Evolutionary conservation across 2,888 invertebrate genomes (phyloP), one percentile per base, ranked within the genome.

Genomic region (Trisateles emortualis): DNA sequence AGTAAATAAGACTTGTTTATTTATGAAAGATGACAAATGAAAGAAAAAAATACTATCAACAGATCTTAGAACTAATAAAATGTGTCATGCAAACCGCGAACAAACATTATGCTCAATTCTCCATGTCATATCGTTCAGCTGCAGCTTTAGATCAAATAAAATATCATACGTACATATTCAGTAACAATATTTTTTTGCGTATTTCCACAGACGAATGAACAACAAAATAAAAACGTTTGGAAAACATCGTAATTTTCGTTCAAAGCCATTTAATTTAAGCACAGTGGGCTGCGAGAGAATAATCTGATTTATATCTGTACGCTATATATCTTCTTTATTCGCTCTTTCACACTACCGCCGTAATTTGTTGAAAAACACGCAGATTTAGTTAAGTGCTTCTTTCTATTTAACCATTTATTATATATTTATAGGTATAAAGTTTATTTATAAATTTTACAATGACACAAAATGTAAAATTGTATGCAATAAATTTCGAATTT

Each of bases 221-320:
- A 73, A 68, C 68, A 74, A 75, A 73, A 74, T 72, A 75, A 68
- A 74, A 73, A 58, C 57, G 60, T 72, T 79, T 67, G 70, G 72
- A 82, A 79, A 86, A 81, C 84, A 83, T 81, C 81, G 83, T 87
- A 84, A 85, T 87, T 83, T 83, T 79, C 76, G 76, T 82, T 80
- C 79, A 79, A 76, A 83, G 79, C 81, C 80, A 80, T 86, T 85
- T 83, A 82, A 84, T 86, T 86, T 83, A 81, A 78, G 79, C 78
- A 70, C 76, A 76, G 79, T 71, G 76, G 72, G 77, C 74, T 66
- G 74, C 73, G 74, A 68, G 72, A 75, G 79, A 74, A 78, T 86
- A 86, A 88, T 86, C 87, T 83, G 87, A 87, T 88, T 89, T 87
- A 86, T 86, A 84, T 81, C 81, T 81, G 64, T 67, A 72, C 72